A percentile compares a stretch with the other conserved stretches of the same genome.
Conservation (phyloP, 2,797 vertebrate genomes). For the Picus viridis region DNA sequence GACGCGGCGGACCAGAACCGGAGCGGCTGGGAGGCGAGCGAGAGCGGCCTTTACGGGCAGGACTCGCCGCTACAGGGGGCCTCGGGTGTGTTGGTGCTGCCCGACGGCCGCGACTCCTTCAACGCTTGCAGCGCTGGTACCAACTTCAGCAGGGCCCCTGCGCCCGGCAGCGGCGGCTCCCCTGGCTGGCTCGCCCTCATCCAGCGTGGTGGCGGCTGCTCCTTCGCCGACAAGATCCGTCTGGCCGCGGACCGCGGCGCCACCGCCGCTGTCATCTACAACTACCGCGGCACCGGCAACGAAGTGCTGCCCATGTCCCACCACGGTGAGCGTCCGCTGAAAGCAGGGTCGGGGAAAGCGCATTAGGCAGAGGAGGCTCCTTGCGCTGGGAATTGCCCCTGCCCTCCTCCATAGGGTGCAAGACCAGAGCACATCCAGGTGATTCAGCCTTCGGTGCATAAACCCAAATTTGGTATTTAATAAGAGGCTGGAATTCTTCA, state of each 20-base stretch:
- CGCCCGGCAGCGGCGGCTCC: background rate
- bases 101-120: constrained; percentile 70
- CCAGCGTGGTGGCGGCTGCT: constrained; percentile 85
- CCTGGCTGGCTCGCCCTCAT: constrained; percentile 84
- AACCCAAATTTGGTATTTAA: background rate
- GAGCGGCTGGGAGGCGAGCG: constrained; percentile 78
- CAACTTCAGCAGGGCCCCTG: constrained; percentile 75
- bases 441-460: rapidly evolving
- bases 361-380: rapidly evolving
- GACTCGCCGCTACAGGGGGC: constrained; percentile 80
- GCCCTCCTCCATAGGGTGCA: rapidly evolving
- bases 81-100: constrained; percentile 75
- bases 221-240: constrained; percentile 86
- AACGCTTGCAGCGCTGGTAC: constrained; percentile 72
- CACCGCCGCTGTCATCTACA: constrained; percentile 84
- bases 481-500: rapidly evolving
- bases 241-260: constrained; percentile 78
- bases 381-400: background rate
- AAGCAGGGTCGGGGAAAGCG: background rate
- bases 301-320: constrained; percentile 87
- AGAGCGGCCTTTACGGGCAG: constrained; percentile 84
- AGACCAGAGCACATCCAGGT: background rate
- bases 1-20: constrained; percentile 63
- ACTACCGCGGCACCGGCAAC: constrained; percentile 81
- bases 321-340: constrained; percentile 77